Conservation (phyloP, 2,797 vertebrate species). For the Sebastes kiyomatsui region DNA sequence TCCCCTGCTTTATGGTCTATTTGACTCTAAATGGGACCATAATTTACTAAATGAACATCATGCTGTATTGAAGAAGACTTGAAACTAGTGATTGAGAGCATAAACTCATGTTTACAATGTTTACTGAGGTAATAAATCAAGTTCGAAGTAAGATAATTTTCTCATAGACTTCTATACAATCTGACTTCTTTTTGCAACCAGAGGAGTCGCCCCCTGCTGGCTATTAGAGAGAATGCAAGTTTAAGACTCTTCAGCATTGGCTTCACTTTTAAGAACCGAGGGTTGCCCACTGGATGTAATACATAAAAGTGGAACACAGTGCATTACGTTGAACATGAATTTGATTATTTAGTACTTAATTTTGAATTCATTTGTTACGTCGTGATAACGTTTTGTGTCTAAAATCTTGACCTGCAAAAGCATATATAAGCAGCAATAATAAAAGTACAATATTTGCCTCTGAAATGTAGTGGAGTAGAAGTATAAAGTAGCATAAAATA, state of each 20-base stretch:
- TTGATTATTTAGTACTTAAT: background rate
- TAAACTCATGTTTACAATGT: too few relatives aligned
- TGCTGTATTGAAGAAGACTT: too few relatives aligned
- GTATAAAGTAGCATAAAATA: background rate
- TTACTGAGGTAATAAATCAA: too few relatives aligned
- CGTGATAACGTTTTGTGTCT: background rate
- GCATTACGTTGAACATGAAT: too few relatives aligned
- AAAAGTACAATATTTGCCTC: background rate
- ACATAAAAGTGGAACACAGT: background rate
- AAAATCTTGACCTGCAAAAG: too few relatives aligned
- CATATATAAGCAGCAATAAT: background rate
- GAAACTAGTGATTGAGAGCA: accelerated
- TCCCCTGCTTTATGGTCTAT: too few relatives aligned
- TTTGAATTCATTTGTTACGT: background rate
- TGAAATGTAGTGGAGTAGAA: background rate
- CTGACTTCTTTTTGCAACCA: too few relatives aligned
- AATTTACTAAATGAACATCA: too few relatives aligned
- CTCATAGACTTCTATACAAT: too few relatives aligned
- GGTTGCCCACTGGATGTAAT: background rate
- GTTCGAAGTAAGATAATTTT: accelerated
- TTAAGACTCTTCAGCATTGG: accelerated
- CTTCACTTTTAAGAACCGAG: accelerated
- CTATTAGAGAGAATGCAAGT: accelerated
- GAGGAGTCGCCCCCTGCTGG: too few relatives aligned
- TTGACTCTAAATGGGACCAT: too few relatives aligned